phyloP scores from a whole-genome alignment of 2,888 invertebrate species.

The Trissolcus japonicus region DNA sequence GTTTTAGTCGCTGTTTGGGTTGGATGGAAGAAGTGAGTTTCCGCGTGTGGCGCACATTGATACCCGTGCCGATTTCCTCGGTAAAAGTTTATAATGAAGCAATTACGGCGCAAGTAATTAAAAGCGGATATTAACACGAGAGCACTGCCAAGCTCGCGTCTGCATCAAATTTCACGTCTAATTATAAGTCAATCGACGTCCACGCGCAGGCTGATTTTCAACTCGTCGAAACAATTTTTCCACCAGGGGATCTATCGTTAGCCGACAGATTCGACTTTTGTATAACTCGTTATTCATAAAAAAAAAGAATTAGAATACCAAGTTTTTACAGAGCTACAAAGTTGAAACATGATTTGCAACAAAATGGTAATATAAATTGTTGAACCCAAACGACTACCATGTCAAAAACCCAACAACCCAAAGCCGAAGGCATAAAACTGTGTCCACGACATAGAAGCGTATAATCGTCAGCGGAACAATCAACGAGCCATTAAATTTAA shows the following conservation, averaged over 20 bases:
- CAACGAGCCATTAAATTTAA: constrained; percentile 26
- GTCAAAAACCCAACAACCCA: too few species aligned
- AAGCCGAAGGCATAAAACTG: not conserved
- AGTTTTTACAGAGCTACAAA: too few species aligned
- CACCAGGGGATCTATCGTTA: not conserved
- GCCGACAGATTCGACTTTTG: not conserved
- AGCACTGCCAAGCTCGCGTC: constrained; percentile 71
- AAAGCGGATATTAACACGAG: constrained; percentile 63
- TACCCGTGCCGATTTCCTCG: not conserved
- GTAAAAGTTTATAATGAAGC: constrained; percentile 13
- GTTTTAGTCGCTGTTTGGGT: too few species aligned
- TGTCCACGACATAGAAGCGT: constrained; percentile 7
- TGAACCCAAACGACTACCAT: not conserved
- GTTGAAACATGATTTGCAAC: too few species aligned
- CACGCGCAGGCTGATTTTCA: not conserved
- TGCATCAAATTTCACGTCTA: constrained; percentile 35
- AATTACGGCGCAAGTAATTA: constrained; percentile 42
- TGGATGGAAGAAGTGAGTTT: constrained; percentile 7
- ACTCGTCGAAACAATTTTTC: constrained; percentile 1
- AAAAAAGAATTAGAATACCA: too few species aligned
- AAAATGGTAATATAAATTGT: not conserved
- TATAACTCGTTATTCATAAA: not conserved
- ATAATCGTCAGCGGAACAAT: constrained; percentile 12
- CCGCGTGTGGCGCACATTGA: not conserved
- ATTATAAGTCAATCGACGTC: constrained; percentile 38